These are phyloP conservation scores for Cheilosia pagana DNA, from an alignment of 2,888 invertebrate genomes.

Conservation along the genomic window DNA sequence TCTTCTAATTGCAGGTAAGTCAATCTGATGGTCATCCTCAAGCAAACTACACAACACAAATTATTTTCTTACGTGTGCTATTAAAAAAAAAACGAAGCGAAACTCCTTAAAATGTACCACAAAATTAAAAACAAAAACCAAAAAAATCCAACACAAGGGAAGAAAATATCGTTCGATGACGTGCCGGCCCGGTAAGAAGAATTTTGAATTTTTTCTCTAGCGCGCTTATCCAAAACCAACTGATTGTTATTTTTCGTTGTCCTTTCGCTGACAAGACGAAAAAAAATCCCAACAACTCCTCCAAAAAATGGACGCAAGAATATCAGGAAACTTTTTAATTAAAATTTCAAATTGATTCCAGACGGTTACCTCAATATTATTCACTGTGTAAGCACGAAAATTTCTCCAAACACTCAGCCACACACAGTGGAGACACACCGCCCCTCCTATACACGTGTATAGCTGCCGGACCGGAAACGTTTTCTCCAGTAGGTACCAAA, in stretches of 20 bases:
- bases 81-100: slow-evolving; percentile 15
- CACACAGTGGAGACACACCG: background rate
- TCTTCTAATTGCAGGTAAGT: slow-evolving; percentile 67
- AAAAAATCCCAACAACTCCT: background rate
- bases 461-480: slow-evolving; percentile 24
- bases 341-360: slow-evolving; percentile 74
- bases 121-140: slow-evolving; percentile 4
- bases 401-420: slow-evolving; percentile 33
- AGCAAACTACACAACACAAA: slow-evolving; percentile 34
- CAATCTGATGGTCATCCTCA: slow-evolving; percentile 28
- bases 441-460: background rate
- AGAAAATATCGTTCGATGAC: slow-evolving; percentile 9
- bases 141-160: slow-evolving; percentile 63
- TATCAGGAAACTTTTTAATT: slow-evolving; percentile 71
- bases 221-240: slow-evolving; percentile 37
- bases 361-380: slow-evolving; percentile 74
- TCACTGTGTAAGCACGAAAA: slow-evolving; percentile 65
- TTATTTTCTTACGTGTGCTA: slow-evolving; percentile 65
- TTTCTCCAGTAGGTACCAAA: slow-evolving; percentile 31
- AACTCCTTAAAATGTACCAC: slow-evolving; percentile 48
- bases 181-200: slow-evolving; percentile 27
- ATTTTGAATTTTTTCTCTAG: slow-evolving; percentile 2
- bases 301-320: slow-evolving; percentile 35
- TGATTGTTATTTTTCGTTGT: slow-evolving; percentile 58
- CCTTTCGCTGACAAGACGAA: slow-evolving; percentile 28